These are phyloP conservation scores for Ciconia stormi DNA, from an alignment of 2,113 vertebrate species.

Conservation along the genomic window DNA sequence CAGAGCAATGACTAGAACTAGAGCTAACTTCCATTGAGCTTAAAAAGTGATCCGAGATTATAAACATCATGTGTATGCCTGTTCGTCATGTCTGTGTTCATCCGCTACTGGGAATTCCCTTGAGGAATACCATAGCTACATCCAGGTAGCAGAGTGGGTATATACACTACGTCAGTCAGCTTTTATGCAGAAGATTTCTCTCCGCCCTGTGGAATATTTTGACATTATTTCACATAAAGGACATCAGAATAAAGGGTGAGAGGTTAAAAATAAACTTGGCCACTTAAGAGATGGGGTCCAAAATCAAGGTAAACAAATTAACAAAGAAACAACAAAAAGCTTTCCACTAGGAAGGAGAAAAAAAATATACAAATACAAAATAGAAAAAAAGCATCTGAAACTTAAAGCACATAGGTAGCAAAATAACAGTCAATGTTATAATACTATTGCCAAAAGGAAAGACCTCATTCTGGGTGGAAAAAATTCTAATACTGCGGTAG, in stretches of 20 bases:
- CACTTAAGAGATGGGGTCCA: background rate
- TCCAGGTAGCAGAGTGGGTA: background rate
- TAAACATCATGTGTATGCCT: background rate
- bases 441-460: background rate
- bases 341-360: background rate
- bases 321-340: background rate
- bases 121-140: background rate
- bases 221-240: background rate
- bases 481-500: background rate
- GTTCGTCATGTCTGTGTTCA: background rate
- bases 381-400: background rate
- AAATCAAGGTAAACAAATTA: background rate
- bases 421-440: background rate
- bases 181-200: background rate
- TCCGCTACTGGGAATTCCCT: background rate
- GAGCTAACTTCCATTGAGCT: background rate
- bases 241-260: background rate
- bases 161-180: fast-evolving
- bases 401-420: background rate
- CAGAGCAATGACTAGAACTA: background rate
- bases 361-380: background rate
- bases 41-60: background rate
- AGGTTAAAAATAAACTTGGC: background rate
- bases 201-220: background rate
- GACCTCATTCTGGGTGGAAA: background rate